These are phyloP conservation scores for Takifugu bimaculatus DNA, from an alignment of 2,113 vertebrate species.

Conservation along the genomic window DNA sequence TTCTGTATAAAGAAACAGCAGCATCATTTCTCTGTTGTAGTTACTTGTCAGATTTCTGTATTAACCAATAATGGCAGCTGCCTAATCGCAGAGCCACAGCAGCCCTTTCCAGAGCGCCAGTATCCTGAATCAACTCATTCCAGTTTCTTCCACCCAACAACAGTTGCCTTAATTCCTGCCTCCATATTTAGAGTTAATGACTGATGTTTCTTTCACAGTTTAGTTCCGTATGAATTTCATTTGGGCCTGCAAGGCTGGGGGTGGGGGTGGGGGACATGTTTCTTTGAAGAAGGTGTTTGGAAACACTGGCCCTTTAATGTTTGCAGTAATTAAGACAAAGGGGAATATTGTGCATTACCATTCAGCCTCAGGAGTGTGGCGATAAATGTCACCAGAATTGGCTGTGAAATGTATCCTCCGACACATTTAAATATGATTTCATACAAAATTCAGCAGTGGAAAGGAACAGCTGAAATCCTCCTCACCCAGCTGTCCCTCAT, in stretches of 20 bases:
- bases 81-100: neutral
- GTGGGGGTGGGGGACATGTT: neutral
- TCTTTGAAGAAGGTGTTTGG: neutral
- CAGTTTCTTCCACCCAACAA: conserved; percentile 37
- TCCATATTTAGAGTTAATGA: no score
- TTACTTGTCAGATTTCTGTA: no score
- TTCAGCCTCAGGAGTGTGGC: neutral
- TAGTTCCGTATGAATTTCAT: neutral
- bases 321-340: conserved; percentile 9
- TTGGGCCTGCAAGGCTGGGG: conserved; percentile 8
- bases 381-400: conserved; percentile 16
- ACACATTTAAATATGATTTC: conserved; percentile 31
- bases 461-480: conserved; percentile 28
- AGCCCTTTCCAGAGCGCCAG: conserved; percentile 38
- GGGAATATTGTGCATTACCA: neutral
- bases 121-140: conserved; percentile 31
- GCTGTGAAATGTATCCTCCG: conserved; percentile 13
- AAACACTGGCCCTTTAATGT: neutral
- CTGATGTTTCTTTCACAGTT: conserved; percentile 2
- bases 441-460: conserved; percentile 26
- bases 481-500: conserved; percentile 27
- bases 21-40: no score
- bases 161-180: conserved; percentile 10
- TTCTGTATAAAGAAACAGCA: no score
- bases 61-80: neutral